A percentile compares a stretch with the other conserved stretches of the same genome.
These are phyloP conservation scores for Nineta flava DNA, from an alignment of 2,888 invertebrate genomes.

Conservation along the genomic window DNA sequence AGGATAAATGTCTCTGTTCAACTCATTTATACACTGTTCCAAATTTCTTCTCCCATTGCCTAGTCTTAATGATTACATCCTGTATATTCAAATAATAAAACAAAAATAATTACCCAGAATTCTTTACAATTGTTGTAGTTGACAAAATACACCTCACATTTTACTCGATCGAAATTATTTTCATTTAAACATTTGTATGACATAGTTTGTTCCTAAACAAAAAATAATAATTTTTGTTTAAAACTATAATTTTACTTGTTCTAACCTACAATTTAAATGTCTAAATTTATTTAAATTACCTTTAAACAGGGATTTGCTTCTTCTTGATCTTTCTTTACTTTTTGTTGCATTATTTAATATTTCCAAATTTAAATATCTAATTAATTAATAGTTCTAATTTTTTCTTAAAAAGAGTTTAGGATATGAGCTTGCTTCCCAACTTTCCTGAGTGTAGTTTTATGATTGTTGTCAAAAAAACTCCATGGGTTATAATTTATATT, in stretches of 20 bases:
- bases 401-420: too few relatives aligned
- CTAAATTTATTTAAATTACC: conserved; percentile 13
- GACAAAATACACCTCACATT: conserved; percentile 49
- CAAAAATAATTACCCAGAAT: conserved; percentile 56
- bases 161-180: conserved; percentile 45
- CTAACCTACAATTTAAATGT: background rate
- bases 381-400: too few relatives aligned
- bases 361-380: too few relatives aligned
- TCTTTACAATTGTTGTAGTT: conserved; percentile 67
- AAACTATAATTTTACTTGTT: background rate
- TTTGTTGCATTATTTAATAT: too few relatives aligned
- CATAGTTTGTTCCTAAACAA: conserved; percentile 52
- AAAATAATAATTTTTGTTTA: conserved; percentile 12
- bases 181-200: conserved; percentile 56
- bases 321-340: conserved; percentile 9
- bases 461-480: too few relatives aligned
- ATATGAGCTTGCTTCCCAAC: too few relatives aligned
- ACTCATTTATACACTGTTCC: too few relatives aligned
- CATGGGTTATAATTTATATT: too few relatives aligned
- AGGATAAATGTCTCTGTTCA: too few relatives aligned
- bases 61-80: too few relatives aligned
- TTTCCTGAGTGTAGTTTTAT: too few relatives aligned
- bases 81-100: background rate
- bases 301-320: conserved; percentile 31
- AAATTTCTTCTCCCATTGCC: too few relatives aligned